Percentiles rank a stretch among this genome's conserved stretches.
Conservation (phyloP, 1,140 invertebrate species). For the Calliphora vicina region DNA sequence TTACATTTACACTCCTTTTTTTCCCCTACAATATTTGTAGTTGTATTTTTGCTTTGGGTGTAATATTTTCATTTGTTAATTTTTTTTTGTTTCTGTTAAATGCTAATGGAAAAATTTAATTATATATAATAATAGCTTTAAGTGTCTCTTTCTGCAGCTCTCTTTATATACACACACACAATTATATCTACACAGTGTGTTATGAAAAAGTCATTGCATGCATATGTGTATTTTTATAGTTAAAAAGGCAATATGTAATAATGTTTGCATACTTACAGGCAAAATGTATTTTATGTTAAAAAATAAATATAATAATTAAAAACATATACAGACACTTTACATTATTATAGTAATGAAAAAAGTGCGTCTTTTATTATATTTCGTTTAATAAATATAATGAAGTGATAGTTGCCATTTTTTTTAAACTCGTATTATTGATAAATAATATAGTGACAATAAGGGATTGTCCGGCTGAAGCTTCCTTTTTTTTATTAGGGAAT, state of each 20-base stretch:
- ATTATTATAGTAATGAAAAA: background rate
- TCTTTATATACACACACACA: background rate
- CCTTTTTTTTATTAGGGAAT: no score
- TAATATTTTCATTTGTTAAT: background rate
- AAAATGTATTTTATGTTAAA: background rate
- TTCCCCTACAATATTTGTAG: background rate
- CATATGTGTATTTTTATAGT: background rate
- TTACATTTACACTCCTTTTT: background rate
- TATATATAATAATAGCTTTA: constrained; percentile 30
- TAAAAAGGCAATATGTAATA: background rate
- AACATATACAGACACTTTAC: constrained; percentile 18
- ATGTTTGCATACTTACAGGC: constrained; percentile 26
- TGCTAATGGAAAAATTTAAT: constrained; percentile 34
- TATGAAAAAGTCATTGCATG: background rate
- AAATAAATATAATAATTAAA: constrained; percentile 16
- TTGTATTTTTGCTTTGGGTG: background rate
- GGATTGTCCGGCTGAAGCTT: no score
- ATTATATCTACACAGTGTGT: background rate
- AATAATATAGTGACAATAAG: no score
- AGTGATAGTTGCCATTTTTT: background rate
- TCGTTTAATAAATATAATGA: background rate
- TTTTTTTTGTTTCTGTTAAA: constrained; percentile 16
- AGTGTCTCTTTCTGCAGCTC: background rate
- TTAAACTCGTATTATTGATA: no score
- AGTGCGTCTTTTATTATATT: background rate